A percentile compares a stretch with the other conserved stretches of the same genome.
Evolutionary conservation across 2,113 vertebrate species (phyloP).

Genomic region (Sturnus vulgaris): DNA sequence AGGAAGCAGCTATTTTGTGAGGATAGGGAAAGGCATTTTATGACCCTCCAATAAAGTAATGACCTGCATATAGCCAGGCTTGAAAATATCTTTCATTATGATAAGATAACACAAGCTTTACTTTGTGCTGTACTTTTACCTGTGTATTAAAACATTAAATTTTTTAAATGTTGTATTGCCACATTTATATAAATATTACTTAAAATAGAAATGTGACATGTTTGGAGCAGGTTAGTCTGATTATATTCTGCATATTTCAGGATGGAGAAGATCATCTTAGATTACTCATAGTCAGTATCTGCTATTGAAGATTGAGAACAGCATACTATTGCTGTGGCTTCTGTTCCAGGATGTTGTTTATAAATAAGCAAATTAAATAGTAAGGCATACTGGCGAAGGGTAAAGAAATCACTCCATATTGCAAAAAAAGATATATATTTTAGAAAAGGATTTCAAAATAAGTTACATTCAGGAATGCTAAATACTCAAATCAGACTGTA

Average conservation of each 20-base stretch:
- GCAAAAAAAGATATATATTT: neutral
- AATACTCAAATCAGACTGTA: neutral
- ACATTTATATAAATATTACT: neutral
- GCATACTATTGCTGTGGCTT: neutral
- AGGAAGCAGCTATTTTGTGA: neutral
- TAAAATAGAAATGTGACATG: neutral
- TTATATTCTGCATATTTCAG: neutral
- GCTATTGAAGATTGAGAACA: neutral
- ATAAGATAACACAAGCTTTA: neutral
- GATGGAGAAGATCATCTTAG: neutral
- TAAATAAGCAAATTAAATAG: neutral
- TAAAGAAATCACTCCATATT: neutral
- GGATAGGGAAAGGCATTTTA: neutral
- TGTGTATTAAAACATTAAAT: neutral
- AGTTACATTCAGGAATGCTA: neutral
- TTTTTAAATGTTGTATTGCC: neutral
- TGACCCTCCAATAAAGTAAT: neutral
- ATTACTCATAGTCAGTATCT: fast-evolving
- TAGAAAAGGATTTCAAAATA: neutral
- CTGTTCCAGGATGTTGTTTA: neutral
- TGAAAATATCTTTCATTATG: neutral
- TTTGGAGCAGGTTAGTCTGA: neutral
- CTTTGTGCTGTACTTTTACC: neutral
- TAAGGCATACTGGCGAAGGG: neutral
- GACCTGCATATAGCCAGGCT: neutral